Evolutionary conservation across 2,797 vertebrate species (phyloP).

Genomic region (Sarcophilus harrisii): DNA sequence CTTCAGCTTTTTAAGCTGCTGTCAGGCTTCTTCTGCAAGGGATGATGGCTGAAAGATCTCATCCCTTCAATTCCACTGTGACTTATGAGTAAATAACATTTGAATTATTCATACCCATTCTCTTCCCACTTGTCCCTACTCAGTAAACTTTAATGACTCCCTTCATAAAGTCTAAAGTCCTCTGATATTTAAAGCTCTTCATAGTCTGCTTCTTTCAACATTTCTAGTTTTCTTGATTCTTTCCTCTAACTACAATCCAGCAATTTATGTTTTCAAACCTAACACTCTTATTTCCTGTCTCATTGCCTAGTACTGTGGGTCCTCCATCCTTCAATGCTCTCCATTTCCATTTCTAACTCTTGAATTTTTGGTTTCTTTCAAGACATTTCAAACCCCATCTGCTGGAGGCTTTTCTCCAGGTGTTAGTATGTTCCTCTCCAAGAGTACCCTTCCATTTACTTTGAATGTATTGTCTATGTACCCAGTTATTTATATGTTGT

Average conservation of each 20-base stretch:
- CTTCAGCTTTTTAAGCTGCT: not conserved
- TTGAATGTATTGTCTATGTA: not conserved
- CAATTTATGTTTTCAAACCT: not conserved
- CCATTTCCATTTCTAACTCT: not conserved
- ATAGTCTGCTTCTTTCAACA: not conserved
- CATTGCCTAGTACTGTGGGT: not conserved
- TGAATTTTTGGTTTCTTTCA: not conserved
- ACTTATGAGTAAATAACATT: not conserved
- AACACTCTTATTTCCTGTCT: not conserved
- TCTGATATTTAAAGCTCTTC: not conserved
- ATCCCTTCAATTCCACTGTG: not conserved
- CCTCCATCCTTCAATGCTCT: not conserved
- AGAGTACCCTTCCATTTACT: not conserved
- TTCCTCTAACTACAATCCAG: not conserved
- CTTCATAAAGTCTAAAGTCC: not conserved
- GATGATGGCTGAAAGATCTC: not conserved
- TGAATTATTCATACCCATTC: not conserved
- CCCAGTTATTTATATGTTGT: not conserved
- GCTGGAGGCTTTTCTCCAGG: not conserved
- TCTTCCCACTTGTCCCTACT: not conserved
- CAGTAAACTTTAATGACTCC: not conserved
- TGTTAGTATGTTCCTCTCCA: not conserved
- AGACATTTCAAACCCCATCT: not conserved
- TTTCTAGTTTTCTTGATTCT: not conserved
- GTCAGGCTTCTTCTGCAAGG: not conserved